Conservation (phyloP, 2,888 invertebrate species). For the Nycteola revayana region DNA sequence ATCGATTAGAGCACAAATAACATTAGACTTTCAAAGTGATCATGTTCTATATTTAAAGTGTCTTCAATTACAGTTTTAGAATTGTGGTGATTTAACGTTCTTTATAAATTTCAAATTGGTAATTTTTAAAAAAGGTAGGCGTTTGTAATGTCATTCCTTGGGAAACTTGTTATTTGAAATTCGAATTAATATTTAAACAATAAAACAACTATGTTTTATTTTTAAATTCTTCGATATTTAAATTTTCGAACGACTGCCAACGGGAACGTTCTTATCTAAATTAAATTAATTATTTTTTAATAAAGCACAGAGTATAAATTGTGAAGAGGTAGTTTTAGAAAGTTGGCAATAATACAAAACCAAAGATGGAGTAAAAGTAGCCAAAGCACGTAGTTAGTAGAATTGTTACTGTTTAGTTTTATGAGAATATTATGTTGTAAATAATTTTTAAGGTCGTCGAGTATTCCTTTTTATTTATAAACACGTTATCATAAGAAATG, state of each 20-base stretch:
- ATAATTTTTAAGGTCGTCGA: slow-evolving; percentile 56
- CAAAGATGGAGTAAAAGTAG: slow-evolving; percentile 44
- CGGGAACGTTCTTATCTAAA: background rate
- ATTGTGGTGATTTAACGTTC: no score
- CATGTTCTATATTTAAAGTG: slow-evolving; percentile 16
- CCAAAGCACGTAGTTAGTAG: slow-evolving; percentile 53
- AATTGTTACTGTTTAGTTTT: slow-evolving; percentile 54
- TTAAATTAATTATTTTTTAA: slow-evolving; percentile 1
- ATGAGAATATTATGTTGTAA: slow-evolving; percentile 51
- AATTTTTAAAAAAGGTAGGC: no score
- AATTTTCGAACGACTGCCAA: no score
- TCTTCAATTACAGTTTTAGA: slow-evolving; percentile 1
- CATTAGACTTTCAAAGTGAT: slow-evolving; percentile 12
- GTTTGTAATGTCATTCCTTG: no score
- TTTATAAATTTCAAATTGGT: no score
- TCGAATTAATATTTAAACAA: no score
- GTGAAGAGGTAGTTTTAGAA: slow-evolving; percentile 2
- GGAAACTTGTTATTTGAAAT: no score
- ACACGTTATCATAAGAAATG: no score
- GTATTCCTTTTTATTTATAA: no score
- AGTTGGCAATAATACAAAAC: slow-evolving; percentile 36
- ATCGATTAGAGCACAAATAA: slow-evolving; percentile 13
- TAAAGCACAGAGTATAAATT: background rate
- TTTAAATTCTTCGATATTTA: no score
- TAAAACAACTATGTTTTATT: no score